These are phyloP conservation scores for Ormia ochracea DNA, from an alignment of 2,888 invertebrate genomes.

Conservation along the genomic window DNA sequence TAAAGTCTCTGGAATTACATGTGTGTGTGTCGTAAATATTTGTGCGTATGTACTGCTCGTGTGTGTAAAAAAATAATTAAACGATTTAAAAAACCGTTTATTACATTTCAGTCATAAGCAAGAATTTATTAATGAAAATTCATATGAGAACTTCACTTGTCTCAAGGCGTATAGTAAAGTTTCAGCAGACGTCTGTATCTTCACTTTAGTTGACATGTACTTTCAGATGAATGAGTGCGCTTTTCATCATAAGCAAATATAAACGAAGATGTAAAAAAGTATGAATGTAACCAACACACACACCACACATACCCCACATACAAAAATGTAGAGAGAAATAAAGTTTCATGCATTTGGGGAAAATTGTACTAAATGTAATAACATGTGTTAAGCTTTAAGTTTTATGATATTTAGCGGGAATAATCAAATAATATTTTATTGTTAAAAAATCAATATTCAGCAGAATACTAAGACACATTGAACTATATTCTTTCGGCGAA, in stretches of 20 bases:
- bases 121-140: constrained; percentile 26
- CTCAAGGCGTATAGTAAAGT: constrained; percentile 58
- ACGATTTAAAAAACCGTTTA: constrained; percentile 17
- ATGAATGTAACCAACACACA: neutral
- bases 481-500: no score
- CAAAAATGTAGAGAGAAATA: neutral
- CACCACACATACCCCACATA: no score
- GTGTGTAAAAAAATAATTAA: constrained; percentile 1
- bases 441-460: no score
- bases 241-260: constrained; percentile 31
- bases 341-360: neutral
- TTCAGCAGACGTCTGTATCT: constrained; percentile 48
- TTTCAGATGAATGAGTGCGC: constrained; percentile 40
- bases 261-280: constrained; percentile 13
- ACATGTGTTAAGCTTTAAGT: no score
- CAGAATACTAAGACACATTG: no score
- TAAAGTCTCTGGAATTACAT: no score
- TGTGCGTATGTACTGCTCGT: no score
- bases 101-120: constrained; percentile 17
- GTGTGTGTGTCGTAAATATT: no score
- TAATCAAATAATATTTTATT: no score
- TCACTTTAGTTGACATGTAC: constrained; percentile 54
- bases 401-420: no score
- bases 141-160: constrained; percentile 36
- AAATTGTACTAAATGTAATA: no score